phyloP scores from a whole-genome alignment of 2,113 vertebrate species.

The Chionodraco myersi region DNA sequence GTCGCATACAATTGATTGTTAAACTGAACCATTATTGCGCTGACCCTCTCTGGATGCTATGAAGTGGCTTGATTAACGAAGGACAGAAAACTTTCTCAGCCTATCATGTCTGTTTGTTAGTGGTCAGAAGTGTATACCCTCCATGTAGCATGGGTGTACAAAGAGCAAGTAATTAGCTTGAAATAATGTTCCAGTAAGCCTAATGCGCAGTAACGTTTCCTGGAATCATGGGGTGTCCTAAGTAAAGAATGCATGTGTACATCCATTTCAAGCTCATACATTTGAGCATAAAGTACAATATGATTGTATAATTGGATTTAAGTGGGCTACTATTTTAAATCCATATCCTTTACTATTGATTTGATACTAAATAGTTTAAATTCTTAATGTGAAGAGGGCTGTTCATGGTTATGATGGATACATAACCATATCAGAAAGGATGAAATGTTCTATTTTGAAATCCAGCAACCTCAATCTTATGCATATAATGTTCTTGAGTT shows the following conservation, averaged over 20 bases:
- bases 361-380: constrained; percentile 1
- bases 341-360: constrained; percentile 1
- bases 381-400: background rate
- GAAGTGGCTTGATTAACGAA: constrained; percentile 15
- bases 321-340: background rate
- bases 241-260: background rate
- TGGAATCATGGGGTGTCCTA: background rate
- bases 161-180: background rate
- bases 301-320: constrained; percentile 4
- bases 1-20: constrained; percentile 5
- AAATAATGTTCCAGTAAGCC: background rate
- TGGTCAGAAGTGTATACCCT: background rate
- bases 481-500: background rate
- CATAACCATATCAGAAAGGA: constrained; percentile 15
- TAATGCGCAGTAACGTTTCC: background rate
- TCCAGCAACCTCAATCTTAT: background rate
- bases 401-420: background rate
- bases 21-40: constrained; percentile 10
- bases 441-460: constrained; percentile 5
- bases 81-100: background rate
- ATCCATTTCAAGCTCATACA: constrained; percentile 9
- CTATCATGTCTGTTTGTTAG: background rate
- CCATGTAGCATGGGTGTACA: background rate
- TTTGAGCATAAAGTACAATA: background rate
- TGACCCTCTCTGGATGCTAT: background rate